These are phyloP conservation scores for Scatophagus argus DNA, from an alignment of 2,113 vertebrate species.

Conservation along the genomic window DNA sequence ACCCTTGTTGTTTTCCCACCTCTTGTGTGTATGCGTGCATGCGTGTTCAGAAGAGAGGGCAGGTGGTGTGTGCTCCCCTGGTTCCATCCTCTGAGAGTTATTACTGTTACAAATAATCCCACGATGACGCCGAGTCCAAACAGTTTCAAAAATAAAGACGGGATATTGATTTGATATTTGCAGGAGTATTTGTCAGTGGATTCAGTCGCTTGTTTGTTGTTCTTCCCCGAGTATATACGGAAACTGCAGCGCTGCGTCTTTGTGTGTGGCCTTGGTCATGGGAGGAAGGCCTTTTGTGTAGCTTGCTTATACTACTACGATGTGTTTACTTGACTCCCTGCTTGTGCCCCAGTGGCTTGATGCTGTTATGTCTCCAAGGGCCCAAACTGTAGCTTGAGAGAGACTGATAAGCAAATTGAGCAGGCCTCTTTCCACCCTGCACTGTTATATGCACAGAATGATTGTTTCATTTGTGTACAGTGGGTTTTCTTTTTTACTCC, in stretches of 20 bases:
- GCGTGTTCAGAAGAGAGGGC: constrained; percentile 27
- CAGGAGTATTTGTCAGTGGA: constrained; percentile 28
- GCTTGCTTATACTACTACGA: constrained; percentile 70
- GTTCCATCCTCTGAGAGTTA: constrained; percentile 61
- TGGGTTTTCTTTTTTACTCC: constrained; percentile 9
- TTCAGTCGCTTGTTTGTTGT: constrained; percentile 62
- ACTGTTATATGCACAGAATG: constrained; percentile 27
- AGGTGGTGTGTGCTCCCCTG: constrained; percentile 36
- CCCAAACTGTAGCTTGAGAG: constrained; percentile 55
- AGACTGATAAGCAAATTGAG: constrained; percentile 67
- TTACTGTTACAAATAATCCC: constrained; percentile 78
- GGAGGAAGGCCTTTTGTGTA: constrained; percentile 68
- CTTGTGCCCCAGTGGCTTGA: constrained; percentile 59
- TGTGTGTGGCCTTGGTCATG: constrained; percentile 68
- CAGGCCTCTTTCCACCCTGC: constrained; percentile 29
- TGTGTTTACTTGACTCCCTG: constrained; percentile 70
- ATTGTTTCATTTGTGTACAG: constrained; percentile 24
- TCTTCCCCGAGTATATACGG: constrained; percentile 48
- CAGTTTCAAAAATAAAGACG: constrained; percentile 62
- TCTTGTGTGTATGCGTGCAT: no score
- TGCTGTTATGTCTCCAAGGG: constrained; percentile 71
- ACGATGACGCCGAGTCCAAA: constrained; percentile 59
- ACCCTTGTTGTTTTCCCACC: constrained; percentile 51
- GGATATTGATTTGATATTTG: constrained; percentile 73
- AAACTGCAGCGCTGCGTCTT: constrained; percentile 25